These are phyloP conservation scores for Hylaea fasciaria DNA, from an alignment of 2,888 invertebrate species.

Conservation along the genomic window DNA sequence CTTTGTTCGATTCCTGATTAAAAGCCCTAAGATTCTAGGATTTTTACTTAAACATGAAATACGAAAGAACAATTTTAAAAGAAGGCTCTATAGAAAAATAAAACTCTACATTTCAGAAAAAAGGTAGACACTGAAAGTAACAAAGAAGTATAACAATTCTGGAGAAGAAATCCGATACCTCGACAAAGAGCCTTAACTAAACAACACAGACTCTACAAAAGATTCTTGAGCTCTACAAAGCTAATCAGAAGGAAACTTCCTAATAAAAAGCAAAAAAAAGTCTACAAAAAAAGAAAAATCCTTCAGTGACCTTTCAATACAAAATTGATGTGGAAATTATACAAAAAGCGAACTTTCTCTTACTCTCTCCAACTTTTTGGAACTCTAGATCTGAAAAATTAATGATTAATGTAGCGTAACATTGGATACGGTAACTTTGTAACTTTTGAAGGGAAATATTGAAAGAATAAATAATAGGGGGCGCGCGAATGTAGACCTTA, in stretches of 20 bases:
- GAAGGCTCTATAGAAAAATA: too few relatives aligned
- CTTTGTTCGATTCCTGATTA: too few relatives aligned
- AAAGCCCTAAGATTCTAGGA: too few relatives aligned
- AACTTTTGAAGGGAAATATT: constrained; percentile 20
- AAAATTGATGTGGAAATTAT: constrained; percentile 41
- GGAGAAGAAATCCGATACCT: constrained; percentile 5
- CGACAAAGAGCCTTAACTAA: constrained; percentile 15
- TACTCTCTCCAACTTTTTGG: constrained; percentile 27
- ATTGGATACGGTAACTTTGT: constrained; percentile 32
- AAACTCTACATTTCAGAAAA: too few relatives aligned
- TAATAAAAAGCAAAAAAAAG: constrained; percentile 18
- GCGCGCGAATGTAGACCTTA: neutral
- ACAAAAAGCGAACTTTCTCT: constrained; percentile 29
- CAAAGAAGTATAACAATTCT: neutral
- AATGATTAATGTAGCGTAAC: constrained; percentile 53
- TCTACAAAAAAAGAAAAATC: constrained; percentile 19
- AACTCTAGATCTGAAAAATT: constrained; percentile 43
- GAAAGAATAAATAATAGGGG: constrained; percentile 19
- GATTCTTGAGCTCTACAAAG: constrained; percentile 9
- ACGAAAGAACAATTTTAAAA: too few relatives aligned
- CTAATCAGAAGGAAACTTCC: constrained; percentile 23
- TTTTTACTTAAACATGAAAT: too few relatives aligned
- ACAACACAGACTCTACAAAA: constrained; percentile 12
- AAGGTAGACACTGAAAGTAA: neutral
- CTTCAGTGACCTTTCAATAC: constrained; percentile 30